Percentiles rank a stretch among this genome's conserved stretches.
These are phyloP conservation scores for Pandemis corylana DNA, from an alignment of 2,888 invertebrate genomes.

Conservation along the genomic window DNA sequence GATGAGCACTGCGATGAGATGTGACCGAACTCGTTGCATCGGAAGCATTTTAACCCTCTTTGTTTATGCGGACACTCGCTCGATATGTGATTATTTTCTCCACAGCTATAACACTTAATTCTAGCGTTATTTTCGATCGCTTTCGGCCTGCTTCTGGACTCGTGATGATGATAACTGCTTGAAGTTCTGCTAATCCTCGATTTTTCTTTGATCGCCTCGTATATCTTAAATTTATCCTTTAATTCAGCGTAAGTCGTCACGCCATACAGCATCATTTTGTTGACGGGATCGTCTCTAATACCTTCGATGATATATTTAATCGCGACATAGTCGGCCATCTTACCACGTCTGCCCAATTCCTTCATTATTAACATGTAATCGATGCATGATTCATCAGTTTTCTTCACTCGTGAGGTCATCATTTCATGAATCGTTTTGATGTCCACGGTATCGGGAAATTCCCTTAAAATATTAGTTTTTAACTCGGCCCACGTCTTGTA, in stretches of 20 bases:
- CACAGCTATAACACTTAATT: conserved; percentile 1
- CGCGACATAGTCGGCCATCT: too few relatives aligned
- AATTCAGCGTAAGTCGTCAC: too few relatives aligned
- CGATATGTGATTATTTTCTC: conserved; percentile 7
- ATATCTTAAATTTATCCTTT: too few relatives aligned
- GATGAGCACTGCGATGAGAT: conserved; percentile 17
- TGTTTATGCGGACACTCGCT: conserved; percentile 21
- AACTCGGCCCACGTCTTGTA: conserved; percentile 15
- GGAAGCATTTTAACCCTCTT: conserved; percentile 16
- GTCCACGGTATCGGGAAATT: conserved; percentile 14
- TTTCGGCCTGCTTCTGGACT: conserved; percentile 6
- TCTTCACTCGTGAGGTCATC: too few relatives aligned
- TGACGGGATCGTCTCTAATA: too few relatives aligned
- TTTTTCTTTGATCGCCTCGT: too few relatives aligned
- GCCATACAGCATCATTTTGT: too few relatives aligned
- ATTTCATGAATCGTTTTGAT: conserved; percentile 3
- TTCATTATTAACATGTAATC: too few relatives aligned
- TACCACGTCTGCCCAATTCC: too few relatives aligned
- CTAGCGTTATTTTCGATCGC: too few relatives aligned
- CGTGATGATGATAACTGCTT: conserved; percentile 7
- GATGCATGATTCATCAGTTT: too few relatives aligned
- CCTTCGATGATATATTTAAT: too few relatives aligned
- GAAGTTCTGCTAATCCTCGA: background rate
- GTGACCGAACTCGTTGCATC: conserved; percentile 22
- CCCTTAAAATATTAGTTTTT: conserved; percentile 3